A percentile compares a stretch with the other conserved stretches of the same genome.
Evolutionary conservation across 2,888 invertebrate genomes (phyloP).

Genomic region (Oscheius sp.): DNA sequence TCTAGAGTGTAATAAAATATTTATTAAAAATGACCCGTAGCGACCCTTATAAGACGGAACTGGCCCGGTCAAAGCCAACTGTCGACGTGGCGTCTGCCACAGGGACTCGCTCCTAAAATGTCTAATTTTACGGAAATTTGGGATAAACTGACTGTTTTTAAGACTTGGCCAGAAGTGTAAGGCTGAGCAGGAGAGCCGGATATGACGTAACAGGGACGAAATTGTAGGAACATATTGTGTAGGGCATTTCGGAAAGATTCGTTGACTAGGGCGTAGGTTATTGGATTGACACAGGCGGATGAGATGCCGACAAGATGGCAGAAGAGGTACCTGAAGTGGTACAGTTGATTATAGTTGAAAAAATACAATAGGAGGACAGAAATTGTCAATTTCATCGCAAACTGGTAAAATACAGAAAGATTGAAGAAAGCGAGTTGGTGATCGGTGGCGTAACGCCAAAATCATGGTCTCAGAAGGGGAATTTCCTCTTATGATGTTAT

Average conservation of each 20-base stretch:
- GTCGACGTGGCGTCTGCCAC: neutral
- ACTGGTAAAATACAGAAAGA: too few species aligned
- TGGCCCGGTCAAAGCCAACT: neutral
- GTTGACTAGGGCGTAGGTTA: conserved; percentile 90
- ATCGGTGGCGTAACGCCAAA: too few species aligned
- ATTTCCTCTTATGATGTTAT: too few species aligned
- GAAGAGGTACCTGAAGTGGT: conserved; percentile 74
- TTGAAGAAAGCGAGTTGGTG: too few species aligned
- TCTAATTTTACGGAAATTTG: neutral
- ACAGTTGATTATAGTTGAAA: too few species aligned
- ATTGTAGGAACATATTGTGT: conserved; percentile 52
- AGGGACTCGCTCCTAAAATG: conserved; percentile 12
- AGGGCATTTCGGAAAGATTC: conserved; percentile 82
- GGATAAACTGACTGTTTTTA: neutral
- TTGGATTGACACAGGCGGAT: conserved; percentile 89
- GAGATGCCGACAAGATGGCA: conserved; percentile 85
- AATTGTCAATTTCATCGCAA: too few species aligned
- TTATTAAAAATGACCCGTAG: conserved; percentile 13
- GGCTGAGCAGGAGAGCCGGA: conserved; percentile 23
- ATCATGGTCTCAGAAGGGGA: too few species aligned
- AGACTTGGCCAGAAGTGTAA: conserved; percentile 10
- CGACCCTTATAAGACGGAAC: conserved; percentile 8
- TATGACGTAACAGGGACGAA: conserved; percentile 39
- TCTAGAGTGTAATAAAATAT: neutral
- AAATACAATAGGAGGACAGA: too few species aligned